phyloP scores from a whole-genome alignment of 2,797 vertebrate species.

The Spinibarbus caldwelli region DNA sequence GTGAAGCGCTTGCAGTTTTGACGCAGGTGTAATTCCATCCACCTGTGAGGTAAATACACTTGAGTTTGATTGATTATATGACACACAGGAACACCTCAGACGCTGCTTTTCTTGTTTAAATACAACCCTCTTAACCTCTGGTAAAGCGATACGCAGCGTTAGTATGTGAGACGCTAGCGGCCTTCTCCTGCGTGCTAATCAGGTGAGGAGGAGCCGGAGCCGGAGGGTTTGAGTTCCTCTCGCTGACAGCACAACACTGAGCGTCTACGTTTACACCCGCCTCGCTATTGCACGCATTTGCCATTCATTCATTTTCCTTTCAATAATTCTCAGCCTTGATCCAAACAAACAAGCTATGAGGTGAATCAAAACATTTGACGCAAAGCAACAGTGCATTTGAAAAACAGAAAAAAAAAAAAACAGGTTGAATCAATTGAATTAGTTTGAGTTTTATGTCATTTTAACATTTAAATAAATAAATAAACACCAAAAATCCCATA shows the following conservation, averaged over 20 bases:
- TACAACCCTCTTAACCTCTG: constrained; percentile 41
- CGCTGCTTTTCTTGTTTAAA: constrained; percentile 46
- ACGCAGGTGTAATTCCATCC: constrained; percentile 67
- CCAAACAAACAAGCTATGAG: not conserved
- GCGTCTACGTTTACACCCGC: not conserved
- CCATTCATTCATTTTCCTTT: constrained; percentile 3
- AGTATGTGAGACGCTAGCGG: constrained; percentile 39
- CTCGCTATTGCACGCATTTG: not conserved
- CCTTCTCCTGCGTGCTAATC: constrained; percentile 23
- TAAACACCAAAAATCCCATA: too few relatives aligned
- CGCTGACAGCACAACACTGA: not conserved
- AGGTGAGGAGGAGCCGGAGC: constrained; percentile 15
- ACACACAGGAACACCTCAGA: constrained; percentile 46
- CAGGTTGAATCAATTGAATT: too few relatives aligned
- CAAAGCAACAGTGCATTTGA: too few relatives aligned
- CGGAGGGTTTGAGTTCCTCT: not conserved
- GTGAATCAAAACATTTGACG: not conserved
- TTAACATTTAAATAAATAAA: too few relatives aligned
- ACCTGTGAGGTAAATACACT: constrained; percentile 63
- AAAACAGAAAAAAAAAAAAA: too few relatives aligned
- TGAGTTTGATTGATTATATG: constrained; percentile 57
- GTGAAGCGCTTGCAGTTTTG: constrained; percentile 36
- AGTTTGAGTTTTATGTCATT: too few relatives aligned
- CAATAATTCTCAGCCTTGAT: not conserved
- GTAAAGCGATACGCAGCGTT: constrained; percentile 54